Base-by-base conservation (phyloP, 2,797 vertebrate species). In the Tenualosa thibaudeaui region DNA sequence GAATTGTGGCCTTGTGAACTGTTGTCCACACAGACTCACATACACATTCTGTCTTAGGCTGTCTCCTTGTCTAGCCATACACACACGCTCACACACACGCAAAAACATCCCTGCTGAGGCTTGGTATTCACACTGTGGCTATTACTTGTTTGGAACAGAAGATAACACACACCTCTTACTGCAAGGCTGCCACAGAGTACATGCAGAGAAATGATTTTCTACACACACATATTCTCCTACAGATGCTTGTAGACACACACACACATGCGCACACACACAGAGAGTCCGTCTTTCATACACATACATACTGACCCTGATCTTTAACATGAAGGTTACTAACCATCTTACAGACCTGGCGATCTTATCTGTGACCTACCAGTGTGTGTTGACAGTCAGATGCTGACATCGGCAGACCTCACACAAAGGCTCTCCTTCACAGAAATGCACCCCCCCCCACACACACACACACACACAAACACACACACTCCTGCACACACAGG, bases 1-100 rank as follows among this genome's bases (percentile, higher is more conserved):
- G 83, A 75, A 81, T n/a, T 88, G 89, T 89, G 89, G 87, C 88
- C 88, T 84, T 40, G 51, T 60, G 56, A 60, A 60, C 60, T 65
- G n/a, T 62, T 9, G n/a, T 15, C 2, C 1, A 46, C 46, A 46
- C 46, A 46, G 4, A 46, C 46, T 4, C 46, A 46, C 46, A 46
- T 7, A 46, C 46, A 46, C 46, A 1, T 31, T 31, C 31, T 31
- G 31, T 31, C 31, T 31, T 31, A 31, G 31, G 0, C 31, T 31
- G 31, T 31, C 31, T 31, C 31, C 31, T 31, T 31, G 31, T 31
- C 31, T 31, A 31, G 31, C 31, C 17, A 58, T 19, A 58, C 56
- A 58, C 56, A 58, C 51, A 53, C 51, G 3, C 46, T 4, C 46
- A 46, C 46, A 46, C 46, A 46, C 46, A 46, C 43, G 6, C 43